These are phyloP conservation scores for Paracentrotus lividus DNA, from an alignment of 53 echinoderm and acorn worm species.

Conservation along the genomic window DNA sequence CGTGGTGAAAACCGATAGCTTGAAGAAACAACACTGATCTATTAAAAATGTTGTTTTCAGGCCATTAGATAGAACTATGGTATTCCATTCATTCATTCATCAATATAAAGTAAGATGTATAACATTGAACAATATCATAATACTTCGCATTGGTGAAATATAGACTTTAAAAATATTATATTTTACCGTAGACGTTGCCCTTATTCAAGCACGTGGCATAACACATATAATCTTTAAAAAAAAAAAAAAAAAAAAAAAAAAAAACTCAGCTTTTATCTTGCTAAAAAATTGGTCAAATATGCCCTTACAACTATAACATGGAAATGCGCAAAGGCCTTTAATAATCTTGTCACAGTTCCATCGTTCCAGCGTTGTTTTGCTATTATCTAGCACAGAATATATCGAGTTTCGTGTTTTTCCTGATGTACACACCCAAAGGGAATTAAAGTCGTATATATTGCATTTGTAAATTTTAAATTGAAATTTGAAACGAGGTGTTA, in stretches of 20 bases:
- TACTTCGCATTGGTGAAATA: too few species aligned
- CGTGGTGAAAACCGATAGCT: not conserved
- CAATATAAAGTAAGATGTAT: too few species aligned
- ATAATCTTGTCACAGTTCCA: not conserved
- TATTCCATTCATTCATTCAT: too few species aligned
- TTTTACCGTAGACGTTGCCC: too few species aligned
- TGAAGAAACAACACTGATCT: not conserved
- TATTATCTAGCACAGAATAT: not conserved
- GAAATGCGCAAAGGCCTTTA: not conserved
- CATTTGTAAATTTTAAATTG: not conserved
- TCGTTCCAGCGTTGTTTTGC: not conserved
- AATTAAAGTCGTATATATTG: not conserved
- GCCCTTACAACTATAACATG: not conserved
- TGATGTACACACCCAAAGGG: not conserved
- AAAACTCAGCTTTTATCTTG: too few species aligned
- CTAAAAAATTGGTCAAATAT: not conserved
- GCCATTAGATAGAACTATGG: too few species aligned
- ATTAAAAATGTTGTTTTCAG: not conserved
- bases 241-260: too few species aligned
- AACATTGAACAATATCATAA: too few species aligned
- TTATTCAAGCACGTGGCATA: too few species aligned
- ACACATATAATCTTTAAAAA: too few species aligned
- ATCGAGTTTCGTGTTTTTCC: not conserved
- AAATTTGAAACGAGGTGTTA: not conserved
- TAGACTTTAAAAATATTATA: too few species aligned